Percentiles rank a stretch among this genome's conserved stretches.
phyloP scores from a whole-genome alignment of 2,113 vertebrate genomes.

The Laterallus jamaicensis region DNA sequence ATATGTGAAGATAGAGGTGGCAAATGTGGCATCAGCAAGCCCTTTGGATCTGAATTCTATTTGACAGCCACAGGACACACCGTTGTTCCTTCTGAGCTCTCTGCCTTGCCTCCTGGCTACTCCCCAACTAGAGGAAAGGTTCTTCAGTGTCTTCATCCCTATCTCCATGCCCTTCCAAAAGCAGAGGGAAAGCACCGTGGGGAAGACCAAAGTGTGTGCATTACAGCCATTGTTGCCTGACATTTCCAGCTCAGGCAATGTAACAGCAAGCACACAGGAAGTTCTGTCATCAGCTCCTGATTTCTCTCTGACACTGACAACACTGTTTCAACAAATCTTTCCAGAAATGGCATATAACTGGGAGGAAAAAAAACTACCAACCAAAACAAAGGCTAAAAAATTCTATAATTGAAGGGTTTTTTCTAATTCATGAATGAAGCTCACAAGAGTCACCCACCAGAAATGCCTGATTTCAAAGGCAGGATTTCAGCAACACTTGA shows the following conservation, averaged over 20 bases:
- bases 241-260: rapidly evolving
- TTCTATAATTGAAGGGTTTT: neutral
- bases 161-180: neutral
- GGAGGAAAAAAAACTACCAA: neutral
- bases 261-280: neutral
- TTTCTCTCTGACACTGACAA: neutral
- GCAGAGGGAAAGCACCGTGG: neutral
- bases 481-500: neutral
- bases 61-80: neutral
- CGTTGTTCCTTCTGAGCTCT: neutral
- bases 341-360: neutral
- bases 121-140: neutral
- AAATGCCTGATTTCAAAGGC: neutral
- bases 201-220: neutral
- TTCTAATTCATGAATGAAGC: neutral
- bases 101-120: neutral
- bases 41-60: neutral
- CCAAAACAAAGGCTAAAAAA: neutral
- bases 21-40: neutral
- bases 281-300: neutral
- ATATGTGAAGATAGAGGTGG: neutral
- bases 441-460: neutral
- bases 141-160: neutral
- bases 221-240: neutral
- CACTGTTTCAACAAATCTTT: neutral